phyloP scores from a whole-genome alignment of 2,113 vertebrate species.

The Cervus canadensis region DNA sequence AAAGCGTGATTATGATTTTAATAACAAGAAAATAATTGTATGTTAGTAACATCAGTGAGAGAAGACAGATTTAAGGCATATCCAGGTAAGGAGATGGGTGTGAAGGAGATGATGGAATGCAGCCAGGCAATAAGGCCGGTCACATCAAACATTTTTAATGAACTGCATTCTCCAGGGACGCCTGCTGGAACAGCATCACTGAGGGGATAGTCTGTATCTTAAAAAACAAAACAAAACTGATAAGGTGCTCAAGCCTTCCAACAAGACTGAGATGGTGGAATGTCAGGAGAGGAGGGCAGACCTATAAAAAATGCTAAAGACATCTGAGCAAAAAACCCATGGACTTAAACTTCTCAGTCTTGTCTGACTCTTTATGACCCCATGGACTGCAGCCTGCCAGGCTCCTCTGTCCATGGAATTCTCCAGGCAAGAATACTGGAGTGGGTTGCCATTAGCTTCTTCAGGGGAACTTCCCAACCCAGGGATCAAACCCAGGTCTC shows the following conservation, averaged over 20 bases:
- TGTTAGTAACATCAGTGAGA: not conserved
- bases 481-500: not conserved
- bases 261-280: not conserved
- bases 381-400: not conserved
- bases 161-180: not conserved
- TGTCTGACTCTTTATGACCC: not conserved
- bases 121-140: not conserved
- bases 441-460: not conserved
- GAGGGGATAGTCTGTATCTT: not conserved
- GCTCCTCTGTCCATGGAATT: not conserved
- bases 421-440: not conserved
- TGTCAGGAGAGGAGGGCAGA: not conserved
- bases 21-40: constrained; percentile 38
- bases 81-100: not conserved
- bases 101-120: not conserved
- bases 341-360: not conserved
- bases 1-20: constrained; percentile 46
- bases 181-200: not conserved
- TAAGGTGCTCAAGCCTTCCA: not conserved
- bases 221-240: not conserved
- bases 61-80: not conserved
- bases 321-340: not conserved
- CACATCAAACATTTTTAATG: not conserved
- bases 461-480: not conserved
- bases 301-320: not conserved